phyloP scores from a whole-genome alignment of 2,113 vertebrate genomes.

The Serinus canaria region DNA sequence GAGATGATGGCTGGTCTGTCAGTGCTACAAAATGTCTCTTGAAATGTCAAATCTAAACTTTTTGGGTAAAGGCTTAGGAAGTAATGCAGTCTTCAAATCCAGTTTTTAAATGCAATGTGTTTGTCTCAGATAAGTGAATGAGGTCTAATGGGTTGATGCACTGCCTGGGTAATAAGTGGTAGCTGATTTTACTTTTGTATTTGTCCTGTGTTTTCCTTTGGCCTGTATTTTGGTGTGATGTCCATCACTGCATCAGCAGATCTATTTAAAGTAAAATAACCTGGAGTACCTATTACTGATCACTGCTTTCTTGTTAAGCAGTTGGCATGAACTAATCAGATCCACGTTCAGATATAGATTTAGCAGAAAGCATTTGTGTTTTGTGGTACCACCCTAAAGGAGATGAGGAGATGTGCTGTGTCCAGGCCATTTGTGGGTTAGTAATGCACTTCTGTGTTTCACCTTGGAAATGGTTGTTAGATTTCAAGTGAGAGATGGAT shows the following conservation, averaged over 20 bases:
- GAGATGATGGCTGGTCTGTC: not conserved
- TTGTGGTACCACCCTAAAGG: not conserved
- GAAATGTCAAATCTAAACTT: conserved; percentile 7
- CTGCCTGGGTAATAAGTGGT: not conserved
- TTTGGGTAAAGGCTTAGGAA: not conserved
- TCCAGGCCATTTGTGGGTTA: not conserved
- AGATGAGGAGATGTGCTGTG: not conserved
- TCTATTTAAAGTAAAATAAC: not conserved
- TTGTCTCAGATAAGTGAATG: not conserved
- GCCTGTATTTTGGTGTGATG: not conserved
- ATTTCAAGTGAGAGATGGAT: not conserved
- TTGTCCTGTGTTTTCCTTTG: not conserved
- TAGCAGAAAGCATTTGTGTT: not conserved
- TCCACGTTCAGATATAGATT: not conserved
- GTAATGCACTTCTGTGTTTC: not conserved
- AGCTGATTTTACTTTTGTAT: not conserved
- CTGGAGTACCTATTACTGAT: not conserved
- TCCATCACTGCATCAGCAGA: not conserved
- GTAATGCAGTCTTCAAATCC: not conserved
- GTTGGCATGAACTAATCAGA: not conserved
- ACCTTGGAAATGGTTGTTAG: not conserved
- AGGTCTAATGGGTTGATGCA: not conserved
- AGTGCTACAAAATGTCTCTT: not conserved
- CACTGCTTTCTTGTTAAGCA: not conserved
- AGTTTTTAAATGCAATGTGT: not conserved